Percentiles rank a stretch among this genome's conserved stretches.
These are phyloP conservation scores for Globicephala melas DNA, from an alignment of 2,113 vertebrate genomes.

Conservation along the genomic window DNA sequence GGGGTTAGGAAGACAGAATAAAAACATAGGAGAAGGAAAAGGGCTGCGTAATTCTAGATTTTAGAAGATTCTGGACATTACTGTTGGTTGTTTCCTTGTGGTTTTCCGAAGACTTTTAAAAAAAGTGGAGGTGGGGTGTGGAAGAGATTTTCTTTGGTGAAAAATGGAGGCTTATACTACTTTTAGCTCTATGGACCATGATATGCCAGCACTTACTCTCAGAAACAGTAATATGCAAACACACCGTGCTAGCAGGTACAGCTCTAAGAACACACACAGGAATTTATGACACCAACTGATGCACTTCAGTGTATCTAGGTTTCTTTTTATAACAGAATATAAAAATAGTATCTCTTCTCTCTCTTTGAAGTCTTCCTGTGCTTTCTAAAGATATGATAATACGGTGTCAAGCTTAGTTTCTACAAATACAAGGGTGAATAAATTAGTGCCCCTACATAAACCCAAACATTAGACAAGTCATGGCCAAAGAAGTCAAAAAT, in stretches of 20 bases:
- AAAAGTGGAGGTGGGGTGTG: background rate
- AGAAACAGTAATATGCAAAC: background rate
- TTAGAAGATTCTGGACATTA: slow-evolving; percentile 88
- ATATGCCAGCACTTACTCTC: background rate
- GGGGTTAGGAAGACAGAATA: background rate
- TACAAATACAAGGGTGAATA: background rate
- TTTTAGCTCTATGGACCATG: background rate
- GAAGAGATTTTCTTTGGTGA: slow-evolving; percentile 26
- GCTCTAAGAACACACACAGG: background rate
- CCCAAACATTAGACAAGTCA: background rate
- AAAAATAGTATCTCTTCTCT: background rate
- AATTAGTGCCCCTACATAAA: background rate
- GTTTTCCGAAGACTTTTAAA: slow-evolving; percentile 87
- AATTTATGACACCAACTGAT: background rate
- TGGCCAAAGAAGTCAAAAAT: background rate
- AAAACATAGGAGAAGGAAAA: background rate
- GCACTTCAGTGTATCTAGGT: background rate
- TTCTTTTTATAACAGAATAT: background rate
- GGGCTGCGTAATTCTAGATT: slow-evolving; percentile 81
- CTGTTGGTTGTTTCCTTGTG: slow-evolving; percentile 87
- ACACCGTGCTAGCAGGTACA: rapidly evolving
- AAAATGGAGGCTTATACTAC: background rate
- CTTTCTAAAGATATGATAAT: background rate
- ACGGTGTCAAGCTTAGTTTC: background rate
- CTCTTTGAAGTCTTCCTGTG: background rate